phyloP scores from a whole-genome alignment of 1,140 invertebrate genomes.

The Bombyx mandarina region DNA sequence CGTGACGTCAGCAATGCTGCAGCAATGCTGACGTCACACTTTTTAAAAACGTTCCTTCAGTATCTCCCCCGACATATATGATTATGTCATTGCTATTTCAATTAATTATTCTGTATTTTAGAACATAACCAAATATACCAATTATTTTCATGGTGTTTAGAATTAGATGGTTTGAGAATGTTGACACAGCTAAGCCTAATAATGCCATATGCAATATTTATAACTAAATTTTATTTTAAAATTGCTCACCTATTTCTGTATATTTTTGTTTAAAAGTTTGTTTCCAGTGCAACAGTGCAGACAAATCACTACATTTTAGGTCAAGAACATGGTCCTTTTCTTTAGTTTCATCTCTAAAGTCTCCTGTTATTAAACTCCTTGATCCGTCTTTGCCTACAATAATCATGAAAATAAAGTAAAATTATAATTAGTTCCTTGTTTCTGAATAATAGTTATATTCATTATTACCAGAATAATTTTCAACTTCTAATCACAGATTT shows the following conservation, averaged over 20 bases:
- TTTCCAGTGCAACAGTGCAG: conserved; percentile 83
- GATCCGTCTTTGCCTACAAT: conserved; percentile 84
- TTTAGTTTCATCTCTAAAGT: conserved; percentile 78
- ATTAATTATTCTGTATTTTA: not conserved
- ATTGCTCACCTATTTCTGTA: conserved; percentile 75
- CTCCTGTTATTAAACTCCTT: conserved; percentile 90
- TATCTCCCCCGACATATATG: too few species aligned
- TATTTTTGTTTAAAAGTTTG: conserved; percentile 90
- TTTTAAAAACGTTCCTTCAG: too few species aligned
- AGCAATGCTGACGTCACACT: too few species aligned
- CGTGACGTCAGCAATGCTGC: too few species aligned
- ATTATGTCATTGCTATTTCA: too few species aligned
- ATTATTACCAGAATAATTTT: too few species aligned
- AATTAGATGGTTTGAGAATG: too few species aligned
- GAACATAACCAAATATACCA: not conserved
- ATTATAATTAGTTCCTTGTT: not conserved
- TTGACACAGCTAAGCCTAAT: too few species aligned
- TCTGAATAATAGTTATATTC: not conserved
- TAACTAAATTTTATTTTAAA: not conserved
- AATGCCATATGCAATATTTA: not conserved
- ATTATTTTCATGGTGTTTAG: too few species aligned
- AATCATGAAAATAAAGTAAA: conserved; percentile 3
- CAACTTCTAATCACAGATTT: not conserved
- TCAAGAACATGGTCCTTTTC: conserved; percentile 83
- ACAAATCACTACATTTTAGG: conserved; percentile 77